Conservation (phyloP, 2,888 invertebrate genomes). For the Yponomeuta plumbellus region DNA sequence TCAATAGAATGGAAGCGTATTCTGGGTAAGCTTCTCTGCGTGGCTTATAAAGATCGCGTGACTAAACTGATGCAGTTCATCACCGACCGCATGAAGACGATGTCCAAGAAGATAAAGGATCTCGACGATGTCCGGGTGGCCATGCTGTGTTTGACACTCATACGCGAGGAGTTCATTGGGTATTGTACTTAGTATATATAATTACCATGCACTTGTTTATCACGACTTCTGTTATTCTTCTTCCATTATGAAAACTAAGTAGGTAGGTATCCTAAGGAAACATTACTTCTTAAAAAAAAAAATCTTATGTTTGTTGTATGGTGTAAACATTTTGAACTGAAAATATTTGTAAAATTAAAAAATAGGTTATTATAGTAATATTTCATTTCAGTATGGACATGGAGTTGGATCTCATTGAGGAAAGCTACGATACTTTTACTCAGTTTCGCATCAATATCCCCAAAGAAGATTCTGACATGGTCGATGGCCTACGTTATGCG, state of each 20-base stretch:
- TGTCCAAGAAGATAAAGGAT: conserved; percentile 83
- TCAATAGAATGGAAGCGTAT: conserved; percentile 87
- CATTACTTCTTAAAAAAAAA: no score
- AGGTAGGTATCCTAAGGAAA: no score
- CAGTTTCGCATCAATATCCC: conserved; percentile 81
- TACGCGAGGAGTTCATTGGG: conserved; percentile 86
- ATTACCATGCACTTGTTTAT: neutral
- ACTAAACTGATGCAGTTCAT: conserved; percentile 85
- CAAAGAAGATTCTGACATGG: conserved; percentile 86
- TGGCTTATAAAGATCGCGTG: conserved; percentile 82
- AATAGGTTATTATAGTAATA: neutral
- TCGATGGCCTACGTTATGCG: conserved; percentile 85
- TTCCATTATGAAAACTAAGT: no score
- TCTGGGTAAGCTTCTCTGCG: conserved; percentile 81
- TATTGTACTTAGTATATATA: conserved; percentile 26
- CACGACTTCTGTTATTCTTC: no score
- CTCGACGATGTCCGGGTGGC: conserved; percentile 86
- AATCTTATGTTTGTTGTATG: no score
- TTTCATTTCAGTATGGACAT: conserved; percentile 79
- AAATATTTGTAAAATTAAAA: no score
- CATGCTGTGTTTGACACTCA: conserved; percentile 85
- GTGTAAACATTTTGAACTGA: neutral
- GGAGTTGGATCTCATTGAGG: conserved; percentile 85
- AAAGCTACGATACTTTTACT: conserved; percentile 84
- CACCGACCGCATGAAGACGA: conserved; percentile 82